These are phyloP conservation scores for Notolepis coatsorum DNA, from an alignment of 2,797 vertebrate species.

Conservation along the genomic window DNA sequence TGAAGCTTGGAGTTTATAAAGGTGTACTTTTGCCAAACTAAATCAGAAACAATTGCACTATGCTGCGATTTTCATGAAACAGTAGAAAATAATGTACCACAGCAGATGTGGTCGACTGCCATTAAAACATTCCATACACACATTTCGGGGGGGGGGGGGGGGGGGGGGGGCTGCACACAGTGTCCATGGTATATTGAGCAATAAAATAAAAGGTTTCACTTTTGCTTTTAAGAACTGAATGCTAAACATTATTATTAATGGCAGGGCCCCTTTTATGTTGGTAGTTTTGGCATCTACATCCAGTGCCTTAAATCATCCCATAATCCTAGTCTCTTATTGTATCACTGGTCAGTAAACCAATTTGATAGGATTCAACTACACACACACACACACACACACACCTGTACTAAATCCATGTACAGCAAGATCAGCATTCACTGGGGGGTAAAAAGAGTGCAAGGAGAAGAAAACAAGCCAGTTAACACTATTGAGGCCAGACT, in stretches of 20 bases:
- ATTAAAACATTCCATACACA: constrained; percentile 18
- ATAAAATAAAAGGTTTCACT: constrained; percentile 33
- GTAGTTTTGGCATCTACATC: constrained; percentile 15
- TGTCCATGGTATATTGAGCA: constrained; percentile 15
- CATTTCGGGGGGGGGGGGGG: no score
- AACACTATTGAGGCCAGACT: constrained; percentile 30
- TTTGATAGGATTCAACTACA: constrained; percentile 36
- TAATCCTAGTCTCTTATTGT: constrained; percentile 10
- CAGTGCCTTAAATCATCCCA: constrained; percentile 11
- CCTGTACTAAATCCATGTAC: constrained; percentile 40
- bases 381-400: no score
- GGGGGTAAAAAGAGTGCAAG: constrained; percentile 31
- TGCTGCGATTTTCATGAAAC: constrained; percentile 11
- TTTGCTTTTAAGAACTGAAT: constrained; percentile 23
- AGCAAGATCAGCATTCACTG: constrained; percentile 37
- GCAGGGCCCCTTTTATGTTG: constrained; percentile 7
- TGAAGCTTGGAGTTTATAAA: constrained; percentile 33
- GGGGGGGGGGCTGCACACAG: background rate
- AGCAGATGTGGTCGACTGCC: constrained; percentile 1
- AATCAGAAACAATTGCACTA: constrained; percentile 25
- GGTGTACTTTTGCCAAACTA: constrained; percentile 66
- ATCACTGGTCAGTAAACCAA: constrained; percentile 39
- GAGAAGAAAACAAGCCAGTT: constrained; percentile 18
- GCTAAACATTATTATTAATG: constrained; percentile 13
- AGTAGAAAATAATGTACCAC: background rate